Evolutionary conservation across 2,113 vertebrate genomes (phyloP).

Genomic region (Porphyrio hochstetteri): DNA sequence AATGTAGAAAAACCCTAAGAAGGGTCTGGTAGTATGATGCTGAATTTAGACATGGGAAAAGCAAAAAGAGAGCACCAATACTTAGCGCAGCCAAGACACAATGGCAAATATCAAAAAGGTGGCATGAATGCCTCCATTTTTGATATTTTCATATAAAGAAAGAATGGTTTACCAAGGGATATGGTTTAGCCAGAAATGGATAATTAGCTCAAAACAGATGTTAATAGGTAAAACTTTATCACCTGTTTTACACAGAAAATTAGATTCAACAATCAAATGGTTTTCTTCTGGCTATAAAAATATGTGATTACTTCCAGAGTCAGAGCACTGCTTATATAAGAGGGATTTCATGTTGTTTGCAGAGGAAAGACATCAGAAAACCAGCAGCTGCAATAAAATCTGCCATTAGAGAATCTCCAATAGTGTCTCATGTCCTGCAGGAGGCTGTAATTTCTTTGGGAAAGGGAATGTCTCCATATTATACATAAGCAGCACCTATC

Average conservation of each 20-base stretch:
- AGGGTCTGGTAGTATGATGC: neutral
- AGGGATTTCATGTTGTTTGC: neutral
- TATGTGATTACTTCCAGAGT: conserved; percentile 38
- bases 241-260: conserved; percentile 58
- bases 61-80: neutral
- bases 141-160: neutral
- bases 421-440: neutral
- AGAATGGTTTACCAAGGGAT: neutral
- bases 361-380: neutral
- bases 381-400: neutral
- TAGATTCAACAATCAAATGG: conserved; percentile 28
- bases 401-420: neutral
- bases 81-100: fast-evolving
- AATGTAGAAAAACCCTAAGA: neutral
- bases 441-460: neutral
- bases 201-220: conserved; percentile 57
- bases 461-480: neutral
- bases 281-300: conserved; percentile 22
- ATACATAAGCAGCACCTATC: neutral
- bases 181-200: conserved; percentile 19
- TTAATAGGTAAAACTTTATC: conserved; percentile 62
- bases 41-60: neutral
- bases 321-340: neutral
- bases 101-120: neutral
- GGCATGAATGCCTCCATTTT: neutral